Evolutionary conservation across 2,113 vertebrate species (phyloP).

Genomic region (Galbula dea): DNA sequence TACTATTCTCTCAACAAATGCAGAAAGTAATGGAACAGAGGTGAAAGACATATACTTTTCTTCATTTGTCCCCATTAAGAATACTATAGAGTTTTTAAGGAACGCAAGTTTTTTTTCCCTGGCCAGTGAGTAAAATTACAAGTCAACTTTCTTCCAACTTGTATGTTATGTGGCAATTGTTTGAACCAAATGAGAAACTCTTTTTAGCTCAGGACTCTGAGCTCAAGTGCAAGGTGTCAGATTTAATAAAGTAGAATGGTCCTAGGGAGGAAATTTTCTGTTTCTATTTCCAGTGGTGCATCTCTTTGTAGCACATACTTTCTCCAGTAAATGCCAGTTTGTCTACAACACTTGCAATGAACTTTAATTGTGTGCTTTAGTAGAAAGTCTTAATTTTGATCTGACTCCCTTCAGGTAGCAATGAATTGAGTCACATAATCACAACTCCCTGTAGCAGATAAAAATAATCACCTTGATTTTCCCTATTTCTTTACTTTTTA

Average conservation of each 20-base stretch:
- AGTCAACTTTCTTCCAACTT: conserved; percentile 32
- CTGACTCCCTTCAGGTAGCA: conserved; percentile 73
- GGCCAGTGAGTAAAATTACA: conserved; percentile 25
- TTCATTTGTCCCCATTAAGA: not conserved
- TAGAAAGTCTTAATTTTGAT: conserved; percentile 74
- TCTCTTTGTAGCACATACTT: conserved; percentile 58
- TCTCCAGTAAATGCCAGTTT: conserved; percentile 58
- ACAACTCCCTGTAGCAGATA: conserved; percentile 57
- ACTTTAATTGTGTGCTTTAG: conserved; percentile 73
- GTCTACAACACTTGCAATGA: conserved; percentile 55
- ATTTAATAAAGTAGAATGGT: conserved; percentile 61
- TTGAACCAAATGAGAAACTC: conserved; percentile 52
- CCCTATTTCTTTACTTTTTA: not conserved
- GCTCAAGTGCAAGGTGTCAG: conserved; percentile 59
- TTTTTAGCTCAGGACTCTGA: conserved; percentile 34
- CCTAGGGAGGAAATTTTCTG: conserved; percentile 48
- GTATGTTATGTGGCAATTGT: not conserved
- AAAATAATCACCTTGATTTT: conserved; percentile 67
- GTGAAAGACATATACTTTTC: not conserved
- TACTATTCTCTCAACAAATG: not conserved
- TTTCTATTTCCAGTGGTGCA: conserved; percentile 64
- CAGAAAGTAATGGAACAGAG: not conserved
- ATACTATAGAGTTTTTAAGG: not conserved
- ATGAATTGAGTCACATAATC: conserved; percentile 69
- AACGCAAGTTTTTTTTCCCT: not conserved